These are phyloP conservation scores for Clostera curtula DNA, from an alignment of 2,888 invertebrate genomes.

Conservation along the genomic window DNA sequence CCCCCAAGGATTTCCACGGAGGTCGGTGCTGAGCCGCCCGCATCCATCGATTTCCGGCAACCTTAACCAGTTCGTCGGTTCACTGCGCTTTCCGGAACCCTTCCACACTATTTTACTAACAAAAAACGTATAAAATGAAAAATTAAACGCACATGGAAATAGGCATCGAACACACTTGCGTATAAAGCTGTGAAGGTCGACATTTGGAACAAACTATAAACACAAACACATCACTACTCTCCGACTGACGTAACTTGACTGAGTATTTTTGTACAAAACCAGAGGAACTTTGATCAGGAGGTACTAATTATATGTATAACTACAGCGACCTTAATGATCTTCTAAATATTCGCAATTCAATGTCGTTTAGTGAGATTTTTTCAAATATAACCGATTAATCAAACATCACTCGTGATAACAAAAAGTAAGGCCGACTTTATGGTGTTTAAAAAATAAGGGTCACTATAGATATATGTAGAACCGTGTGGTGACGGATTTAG, in stretches of 20 bases:
- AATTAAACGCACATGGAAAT: not conserved
- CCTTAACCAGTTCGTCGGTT: too few species aligned
- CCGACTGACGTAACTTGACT: not conserved
- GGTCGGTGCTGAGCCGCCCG: too few species aligned
- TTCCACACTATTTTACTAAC: not conserved
- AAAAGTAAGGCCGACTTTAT: too few species aligned
- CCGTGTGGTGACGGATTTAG: too few species aligned
- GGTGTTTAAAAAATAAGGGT: not conserved
- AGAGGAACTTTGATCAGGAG: too few species aligned
- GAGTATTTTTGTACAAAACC: too few species aligned
- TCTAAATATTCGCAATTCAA: not conserved
- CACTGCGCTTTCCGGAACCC: too few species aligned
- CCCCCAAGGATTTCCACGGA: too few species aligned
- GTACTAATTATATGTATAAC: not conserved
- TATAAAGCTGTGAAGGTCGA: not conserved
- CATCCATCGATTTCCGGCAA: too few species aligned
- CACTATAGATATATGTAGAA: too few species aligned
- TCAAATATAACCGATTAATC: not conserved
- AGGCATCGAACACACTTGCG: not conserved
- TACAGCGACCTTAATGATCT: not conserved
- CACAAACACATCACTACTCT: not conserved
- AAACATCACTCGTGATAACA: not conserved
- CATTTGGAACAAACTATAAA: not conserved
- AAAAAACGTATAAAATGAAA: not conserved
- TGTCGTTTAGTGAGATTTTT: not conserved